Evolutionary conservation across 2,888 invertebrate species (phyloP).

Genomic region (Drosophila nr. medialis): DNA sequence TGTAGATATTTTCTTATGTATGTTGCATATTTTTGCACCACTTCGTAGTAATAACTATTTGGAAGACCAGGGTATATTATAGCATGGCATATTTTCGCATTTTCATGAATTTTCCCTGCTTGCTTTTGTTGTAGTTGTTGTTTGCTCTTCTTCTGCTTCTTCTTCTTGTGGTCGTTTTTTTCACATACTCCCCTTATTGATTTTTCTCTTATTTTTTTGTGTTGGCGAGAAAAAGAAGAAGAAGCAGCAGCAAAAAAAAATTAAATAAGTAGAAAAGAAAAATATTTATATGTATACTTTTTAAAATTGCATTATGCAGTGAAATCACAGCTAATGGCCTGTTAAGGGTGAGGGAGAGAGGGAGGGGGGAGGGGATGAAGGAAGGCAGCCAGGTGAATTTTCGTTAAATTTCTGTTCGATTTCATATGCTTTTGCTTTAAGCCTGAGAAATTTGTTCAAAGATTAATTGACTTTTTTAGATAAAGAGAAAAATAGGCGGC

Average conservation of each 20-base stretch:
- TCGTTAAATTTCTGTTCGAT: slow-evolving; percentile 26
- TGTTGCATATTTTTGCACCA: not conserved
- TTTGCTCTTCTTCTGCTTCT: slow-evolving; percentile 1
- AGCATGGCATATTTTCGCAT: not conserved
- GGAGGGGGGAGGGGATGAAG: not conserved
- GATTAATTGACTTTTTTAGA: slow-evolving; percentile 26
- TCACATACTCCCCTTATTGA: slow-evolving; percentile 61
- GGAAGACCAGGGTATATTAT: not conserved
- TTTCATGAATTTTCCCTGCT: not conserved
- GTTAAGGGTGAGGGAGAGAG: slow-evolving; percentile 2
- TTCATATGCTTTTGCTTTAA: slow-evolving; percentile 25
- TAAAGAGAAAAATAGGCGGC: not conserved
- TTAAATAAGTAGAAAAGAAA: slow-evolving; percentile 41
- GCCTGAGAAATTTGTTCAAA: slow-evolving; percentile 41
- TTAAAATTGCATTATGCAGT: slow-evolving; percentile 73
- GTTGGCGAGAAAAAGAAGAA: slow-evolving; percentile 12
- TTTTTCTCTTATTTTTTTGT: slow-evolving; percentile 51
- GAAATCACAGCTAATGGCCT: slow-evolving; percentile 51
- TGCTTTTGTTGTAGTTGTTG: slow-evolving; percentile 19
- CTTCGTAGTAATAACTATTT: not conserved
- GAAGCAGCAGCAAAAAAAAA: slow-evolving; percentile 36
- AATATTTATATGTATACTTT: slow-evolving; percentile 38
- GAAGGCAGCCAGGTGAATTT: slow-evolving; percentile 17
- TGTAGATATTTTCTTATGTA: not conserved
- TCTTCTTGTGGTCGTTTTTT: slow-evolving; percentile 53